Percentiles rank a stretch among this genome's conserved stretches.
Evolutionary conservation across 2,888 invertebrate species (phyloP).

Genomic region (Cheilosia vulpina): DNA sequence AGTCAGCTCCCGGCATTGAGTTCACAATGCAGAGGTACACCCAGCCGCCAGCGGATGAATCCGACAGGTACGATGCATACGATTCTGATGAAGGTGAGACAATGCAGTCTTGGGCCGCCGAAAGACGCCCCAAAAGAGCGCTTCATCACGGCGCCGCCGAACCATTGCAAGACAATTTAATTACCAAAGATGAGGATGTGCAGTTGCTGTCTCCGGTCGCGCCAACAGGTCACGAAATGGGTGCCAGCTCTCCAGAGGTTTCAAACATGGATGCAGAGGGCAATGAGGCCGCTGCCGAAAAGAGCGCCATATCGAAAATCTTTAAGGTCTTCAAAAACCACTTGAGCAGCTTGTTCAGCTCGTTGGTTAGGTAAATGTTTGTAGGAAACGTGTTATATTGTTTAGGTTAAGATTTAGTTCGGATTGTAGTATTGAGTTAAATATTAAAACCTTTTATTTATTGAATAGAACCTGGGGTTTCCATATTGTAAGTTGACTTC

Average conservation of each 20-base stretch:
- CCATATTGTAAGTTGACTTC: too few species aligned
- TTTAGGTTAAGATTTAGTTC: neutral
- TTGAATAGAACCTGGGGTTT: neutral
- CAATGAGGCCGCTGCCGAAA: constrained; percentile 2
- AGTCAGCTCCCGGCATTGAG: constrained; percentile 15
- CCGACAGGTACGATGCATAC: constrained; percentile 75
- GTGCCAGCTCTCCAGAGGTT: constrained; percentile 1
- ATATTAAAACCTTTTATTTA: neutral
- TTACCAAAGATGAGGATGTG: constrained; percentile 77
- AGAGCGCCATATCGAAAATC: constrained; percentile 33
- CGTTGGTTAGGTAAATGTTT: constrained; percentile 19
- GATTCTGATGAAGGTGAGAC: constrained; percentile 64
- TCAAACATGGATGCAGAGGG: neutral
- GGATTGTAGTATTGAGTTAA: too few species aligned
- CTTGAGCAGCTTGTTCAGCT: constrained; percentile 45
- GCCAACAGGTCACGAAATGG: constrained; percentile 20
- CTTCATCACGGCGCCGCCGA: constrained; percentile 15
- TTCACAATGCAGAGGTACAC: constrained; percentile 25
- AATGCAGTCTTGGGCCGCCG: constrained; percentile 27
- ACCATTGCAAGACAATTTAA: constrained; percentile 77
- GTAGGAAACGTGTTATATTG: neutral
- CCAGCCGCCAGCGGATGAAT: constrained; percentile 45
- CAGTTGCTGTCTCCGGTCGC: constrained; percentile 64
- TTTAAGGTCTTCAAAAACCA: constrained; percentile 42
- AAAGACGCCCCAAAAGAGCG: constrained; percentile 23